Evolutionary conservation across 2,113 vertebrate species (phyloP), one percentile per base, ranked within the genome.

Genomic region (Astatotilapia flaviijosephi): DNA sequence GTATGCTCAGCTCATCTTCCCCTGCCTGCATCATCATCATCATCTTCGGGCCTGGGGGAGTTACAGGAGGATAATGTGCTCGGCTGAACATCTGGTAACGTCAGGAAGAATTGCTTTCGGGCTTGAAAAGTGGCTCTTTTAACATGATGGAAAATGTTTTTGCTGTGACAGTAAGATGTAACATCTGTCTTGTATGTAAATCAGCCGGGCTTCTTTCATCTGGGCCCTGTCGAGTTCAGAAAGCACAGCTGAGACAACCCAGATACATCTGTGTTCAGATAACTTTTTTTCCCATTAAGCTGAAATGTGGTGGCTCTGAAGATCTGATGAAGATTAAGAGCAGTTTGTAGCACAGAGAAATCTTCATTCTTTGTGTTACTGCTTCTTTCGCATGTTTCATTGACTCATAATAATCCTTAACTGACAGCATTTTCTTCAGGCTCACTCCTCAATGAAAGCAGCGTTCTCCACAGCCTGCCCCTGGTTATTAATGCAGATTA

Each of bases 111-210:
- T 87, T 56, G 65, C 81, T 65, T 73, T 81, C 89, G 35, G 47
- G 75, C 70, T 40, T 83, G 85, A 88, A 88, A 80, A 79, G 89
- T 84, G 65, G 49, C 88, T 86, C 80, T 80, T 89, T 93, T 86
- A 89, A 90, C 83, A 81, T 91, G 90, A 92, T 86, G 55, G 86
- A 93, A 85, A 84, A 84, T 51, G 17, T 65, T 86, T 90, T 90
- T 83, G 84, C 75, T 84, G 53, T 81, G 82, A 80, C 75, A 83
- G 33, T 62, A 70, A 79, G 83, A 87, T 33, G 33, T 83, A 87
- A 73, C 93, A 91, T 92, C 91, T 94, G 91, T 75, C 84, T 84
- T 33, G 9, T 88, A 88, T 91, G 91, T 86, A 94, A 94, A 95
- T 92, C 70, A 88, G 28, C 28, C 7, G 4, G 2, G 53, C 23